Conservation (phyloP, 2,113 vertebrate species). For the Pandion haliaetus region DNA sequence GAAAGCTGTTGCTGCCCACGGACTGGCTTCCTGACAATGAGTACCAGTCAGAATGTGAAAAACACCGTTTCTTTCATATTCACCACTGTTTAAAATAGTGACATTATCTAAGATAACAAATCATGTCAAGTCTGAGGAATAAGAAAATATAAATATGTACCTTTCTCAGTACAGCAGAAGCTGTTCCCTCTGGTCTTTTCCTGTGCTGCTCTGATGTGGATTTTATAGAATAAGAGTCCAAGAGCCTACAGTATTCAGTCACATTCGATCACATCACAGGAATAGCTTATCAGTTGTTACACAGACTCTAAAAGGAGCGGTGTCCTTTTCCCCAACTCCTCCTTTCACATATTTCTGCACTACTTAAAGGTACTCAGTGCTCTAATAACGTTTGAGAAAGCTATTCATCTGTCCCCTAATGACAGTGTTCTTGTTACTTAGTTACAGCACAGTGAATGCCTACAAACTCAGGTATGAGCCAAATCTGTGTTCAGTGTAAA, state of each 20-base stretch:
- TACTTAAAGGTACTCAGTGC: conserved; percentile 56
- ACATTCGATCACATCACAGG: conserved; percentile 59
- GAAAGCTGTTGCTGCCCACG: conserved; percentile 43
- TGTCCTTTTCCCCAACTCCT: conserved; percentile 30
- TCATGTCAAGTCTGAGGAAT: not conserved
- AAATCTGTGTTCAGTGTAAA: conserved; percentile 1
- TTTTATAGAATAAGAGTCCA: conserved; percentile 54
- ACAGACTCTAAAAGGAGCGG: conserved; percentile 44
- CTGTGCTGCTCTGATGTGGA: conserved; percentile 20
- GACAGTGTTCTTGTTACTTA: conserved; percentile 42
- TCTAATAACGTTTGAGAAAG: conserved; percentile 15
- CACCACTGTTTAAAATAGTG: not conserved
- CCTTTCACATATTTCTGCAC: conserved; percentile 7
- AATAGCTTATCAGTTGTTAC: conserved; percentile 36
- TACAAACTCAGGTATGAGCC: conserved; percentile 43
- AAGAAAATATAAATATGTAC: conserved; percentile 50
- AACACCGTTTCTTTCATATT: not conserved
- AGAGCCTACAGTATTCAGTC: conserved; percentile 43
- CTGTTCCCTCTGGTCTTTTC: conserved; percentile 20
- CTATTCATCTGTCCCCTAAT: conserved; percentile 2
- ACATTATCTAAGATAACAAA: not conserved
- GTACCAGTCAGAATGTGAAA: not conserved
- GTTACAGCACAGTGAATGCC: conserved; percentile 50
- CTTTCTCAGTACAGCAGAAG: conserved; percentile 34
- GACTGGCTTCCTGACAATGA: not conserved